A percentile compares a stretch with the other conserved stretches of the same genome.
phyloP scores from a whole-genome alignment of 2,888 invertebrate genomes.

The Synanthedon vespiformis region DNA sequence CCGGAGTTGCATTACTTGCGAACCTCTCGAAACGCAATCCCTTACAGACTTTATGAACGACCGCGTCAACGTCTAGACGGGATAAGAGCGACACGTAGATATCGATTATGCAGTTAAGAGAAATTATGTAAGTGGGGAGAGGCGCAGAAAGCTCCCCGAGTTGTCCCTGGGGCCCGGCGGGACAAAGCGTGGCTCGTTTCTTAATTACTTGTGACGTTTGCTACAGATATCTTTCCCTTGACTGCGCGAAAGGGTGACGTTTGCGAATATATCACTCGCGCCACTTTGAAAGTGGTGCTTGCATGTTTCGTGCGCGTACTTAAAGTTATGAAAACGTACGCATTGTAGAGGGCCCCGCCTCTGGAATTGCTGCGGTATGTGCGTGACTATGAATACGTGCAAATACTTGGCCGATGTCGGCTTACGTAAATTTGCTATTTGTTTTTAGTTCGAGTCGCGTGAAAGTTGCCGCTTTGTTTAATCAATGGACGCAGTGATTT shows the following conservation, averaged over 20 bases:
- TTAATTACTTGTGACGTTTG: constrained; percentile 57
- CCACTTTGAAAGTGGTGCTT: constrained; percentile 11
- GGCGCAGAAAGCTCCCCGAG: constrained; percentile 30
- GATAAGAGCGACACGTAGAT: constrained; percentile 43
- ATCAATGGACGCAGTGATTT: neutral
- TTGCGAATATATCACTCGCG: constrained; percentile 14
- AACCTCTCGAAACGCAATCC: constrained; percentile 32
- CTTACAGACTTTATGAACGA: constrained; percentile 26
- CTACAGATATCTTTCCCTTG: constrained; percentile 40
- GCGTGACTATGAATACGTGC: constrained; percentile 8
- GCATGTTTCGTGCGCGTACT: constrained; percentile 4
- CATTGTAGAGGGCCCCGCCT: constrained; percentile 25
- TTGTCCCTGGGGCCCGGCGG: constrained; percentile 26
- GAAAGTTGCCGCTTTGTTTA: constrained; percentile 5
- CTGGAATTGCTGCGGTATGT: constrained; percentile 30
- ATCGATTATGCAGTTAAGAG: constrained; percentile 64
- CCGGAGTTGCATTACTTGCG: constrained; percentile 11
- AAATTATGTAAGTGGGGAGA: constrained; percentile 55
- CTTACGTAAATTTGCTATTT: constrained; percentile 3
- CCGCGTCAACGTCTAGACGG: constrained; percentile 44
- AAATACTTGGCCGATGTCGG: constrained; percentile 5
- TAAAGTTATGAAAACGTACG: constrained; percentile 36
- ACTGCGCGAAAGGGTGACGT: constrained; percentile 37
- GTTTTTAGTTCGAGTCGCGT: constrained; percentile 3
- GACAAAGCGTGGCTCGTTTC: constrained; percentile 46